Percentiles rank a stretch among this genome's conserved stretches.
Conservation (phyloP, 2,797 vertebrate species). For the Oreochromis grahami region DNA sequence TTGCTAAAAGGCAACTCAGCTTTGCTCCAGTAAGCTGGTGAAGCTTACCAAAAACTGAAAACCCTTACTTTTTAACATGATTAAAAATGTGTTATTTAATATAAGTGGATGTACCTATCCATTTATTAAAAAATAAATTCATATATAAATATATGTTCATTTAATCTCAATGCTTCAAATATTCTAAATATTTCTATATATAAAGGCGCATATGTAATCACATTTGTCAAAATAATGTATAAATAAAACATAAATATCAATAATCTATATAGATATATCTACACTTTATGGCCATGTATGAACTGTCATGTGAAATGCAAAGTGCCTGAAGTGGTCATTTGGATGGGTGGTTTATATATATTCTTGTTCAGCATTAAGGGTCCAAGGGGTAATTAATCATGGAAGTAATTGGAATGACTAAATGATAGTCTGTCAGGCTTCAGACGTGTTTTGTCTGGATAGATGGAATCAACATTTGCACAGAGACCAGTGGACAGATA, state of each 20-base stretch:
- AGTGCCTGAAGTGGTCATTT: conserved; percentile 10
- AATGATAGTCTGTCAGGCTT: conserved; percentile 4
- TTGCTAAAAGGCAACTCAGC: not conserved
- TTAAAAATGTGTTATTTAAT: not conserved
- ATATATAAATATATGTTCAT: not conserved
- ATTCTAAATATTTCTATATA: not conserved
- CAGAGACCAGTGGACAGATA: not conserved
- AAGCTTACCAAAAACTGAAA: not conserved
- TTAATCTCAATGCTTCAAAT: not conserved
- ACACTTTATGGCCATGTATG: conserved; percentile 16
- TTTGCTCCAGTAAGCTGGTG: not conserved
- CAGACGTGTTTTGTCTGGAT: conserved; percentile 22
- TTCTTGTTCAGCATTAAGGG: conserved; percentile 21
- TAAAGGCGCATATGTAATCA: not conserved
- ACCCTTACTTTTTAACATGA: not conserved
- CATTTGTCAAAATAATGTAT: not conserved
- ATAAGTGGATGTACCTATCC: not conserved
- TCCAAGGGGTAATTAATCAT: conserved; percentile 36
- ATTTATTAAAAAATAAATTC: not conserved
- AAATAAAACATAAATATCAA: not conserved
- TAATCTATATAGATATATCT: not conserved
- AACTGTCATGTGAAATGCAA: conserved; percentile 23
- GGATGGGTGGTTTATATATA: not conserved
- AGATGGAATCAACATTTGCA: conserved; percentile 32
- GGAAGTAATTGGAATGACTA: conserved; percentile 7